Conservation (phyloP, 2,888 invertebrate genomes). For the Halictus quadricinctus region DNA sequence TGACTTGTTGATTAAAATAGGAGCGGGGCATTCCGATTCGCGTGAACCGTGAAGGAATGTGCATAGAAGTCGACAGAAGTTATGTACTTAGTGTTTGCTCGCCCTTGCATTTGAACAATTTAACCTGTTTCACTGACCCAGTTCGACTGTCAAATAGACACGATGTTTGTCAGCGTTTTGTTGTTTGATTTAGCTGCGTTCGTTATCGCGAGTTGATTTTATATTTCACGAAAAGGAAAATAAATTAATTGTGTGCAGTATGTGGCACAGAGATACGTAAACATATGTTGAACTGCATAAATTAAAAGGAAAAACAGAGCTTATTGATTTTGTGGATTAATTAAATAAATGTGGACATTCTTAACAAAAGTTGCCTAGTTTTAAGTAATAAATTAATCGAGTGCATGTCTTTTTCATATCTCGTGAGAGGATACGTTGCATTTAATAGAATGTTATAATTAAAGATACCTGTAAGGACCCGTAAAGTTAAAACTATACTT, state of each 20-base stretch:
- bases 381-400: too few relatives aligned
- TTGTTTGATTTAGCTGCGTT: not conserved
- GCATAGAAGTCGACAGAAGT: not conserved
- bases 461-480: not conserved
- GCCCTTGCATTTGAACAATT: not conserved
- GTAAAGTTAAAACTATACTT: not conserved
- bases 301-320: not conserved
- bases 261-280: not conserved
- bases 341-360: too few relatives aligned
- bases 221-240: not conserved
- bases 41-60: not conserved
- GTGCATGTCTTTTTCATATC: not conserved
- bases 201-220: not conserved
- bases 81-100: not conserved
- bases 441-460: not conserved
- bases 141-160: not conserved
- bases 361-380: too few relatives aligned
- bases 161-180: not conserved
- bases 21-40: not conserved
- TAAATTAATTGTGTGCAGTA: too few relatives aligned
- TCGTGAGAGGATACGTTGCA: too few relatives aligned
- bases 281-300: not conserved
- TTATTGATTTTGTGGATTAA: too few relatives aligned
- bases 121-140: not conserved
- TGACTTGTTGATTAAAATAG: constrained; percentile 1